phyloP scores from a whole-genome alignment of 1,140 invertebrate genomes.

The Drosophila arawakana region DNA sequence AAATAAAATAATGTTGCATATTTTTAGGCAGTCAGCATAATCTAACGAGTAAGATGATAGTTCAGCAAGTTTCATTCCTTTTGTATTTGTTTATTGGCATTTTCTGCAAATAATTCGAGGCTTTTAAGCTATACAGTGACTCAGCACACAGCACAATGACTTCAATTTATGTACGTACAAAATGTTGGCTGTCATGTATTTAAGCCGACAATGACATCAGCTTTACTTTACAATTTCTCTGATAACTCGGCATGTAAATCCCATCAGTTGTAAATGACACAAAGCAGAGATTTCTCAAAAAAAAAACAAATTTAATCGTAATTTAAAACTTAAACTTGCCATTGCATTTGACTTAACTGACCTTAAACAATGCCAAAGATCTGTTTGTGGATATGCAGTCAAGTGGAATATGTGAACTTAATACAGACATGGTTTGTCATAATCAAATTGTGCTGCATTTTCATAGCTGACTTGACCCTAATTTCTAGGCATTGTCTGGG shows the following conservation, averaged over 20 bases:
- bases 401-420: conserved; percentile 31
- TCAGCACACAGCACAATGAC: conserved; percentile 49
- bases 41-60: conserved; percentile 2
- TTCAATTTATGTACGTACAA: conserved; percentile 55
- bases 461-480: conserved; percentile 57
- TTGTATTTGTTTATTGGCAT: conserved; percentile 23
- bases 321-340: background rate
- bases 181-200: conserved; percentile 67
- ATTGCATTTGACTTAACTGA: conserved; percentile 3
- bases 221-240: conserved; percentile 27
- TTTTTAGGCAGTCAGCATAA: background rate
- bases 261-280: conserved; percentile 18
- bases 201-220: conserved; percentile 70
- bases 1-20: conserved; percentile 15
- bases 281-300: conserved; percentile 9
- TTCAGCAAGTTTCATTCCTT: conserved; percentile 16
- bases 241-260: conserved; percentile 18
- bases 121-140: conserved; percentile 61
- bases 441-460: conserved; percentile 46
- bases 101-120: conserved; percentile 61
- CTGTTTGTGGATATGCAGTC: conserved; percentile 10
- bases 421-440: conserved; percentile 11
- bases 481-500: conserved; percentile 24
- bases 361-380: conserved; percentile 12
- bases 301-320: background rate